These are phyloP conservation scores for Montipora cactus DNA, from an alignment of 64 coral and sea anemone species.

Conservation along the genomic window DNA sequence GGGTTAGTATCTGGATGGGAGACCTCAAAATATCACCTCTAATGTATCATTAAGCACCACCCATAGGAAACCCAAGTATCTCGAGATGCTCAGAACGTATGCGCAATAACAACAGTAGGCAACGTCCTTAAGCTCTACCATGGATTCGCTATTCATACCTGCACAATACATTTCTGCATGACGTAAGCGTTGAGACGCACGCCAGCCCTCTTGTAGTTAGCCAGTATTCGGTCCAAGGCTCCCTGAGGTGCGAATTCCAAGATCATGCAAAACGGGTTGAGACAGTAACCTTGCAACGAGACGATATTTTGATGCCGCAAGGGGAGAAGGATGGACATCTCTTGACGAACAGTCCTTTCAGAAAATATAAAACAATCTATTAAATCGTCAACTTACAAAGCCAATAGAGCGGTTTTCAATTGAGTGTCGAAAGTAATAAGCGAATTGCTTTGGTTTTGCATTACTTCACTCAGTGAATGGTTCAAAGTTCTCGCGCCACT, in stretches of 20 bases:
- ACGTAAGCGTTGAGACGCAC: slow-evolving; percentile 86
- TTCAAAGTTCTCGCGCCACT: no score
- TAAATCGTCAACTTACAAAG: not conserved
- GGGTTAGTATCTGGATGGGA: no score
- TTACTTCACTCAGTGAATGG: no score
- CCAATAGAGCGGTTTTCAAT: no score
- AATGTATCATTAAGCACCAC: no score
- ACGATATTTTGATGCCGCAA: slow-evolving; percentile 88
- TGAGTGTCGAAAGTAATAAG: no score
- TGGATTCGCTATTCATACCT: slow-evolving; percentile 56
- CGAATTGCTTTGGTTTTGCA: no score
- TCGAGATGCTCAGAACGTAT: no score
- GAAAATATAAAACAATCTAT: not conserved
- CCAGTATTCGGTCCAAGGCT: slow-evolving; percentile 87
- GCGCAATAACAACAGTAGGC: no score
- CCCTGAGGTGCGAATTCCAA: slow-evolving; percentile 91
- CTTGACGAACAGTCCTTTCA: slow-evolving; percentile 89
- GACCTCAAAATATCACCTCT: no score
- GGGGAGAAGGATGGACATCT: slow-evolving; percentile 89
- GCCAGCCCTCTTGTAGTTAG: slow-evolving; percentile 85
- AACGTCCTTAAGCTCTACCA: not conserved
- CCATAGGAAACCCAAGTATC: no score
- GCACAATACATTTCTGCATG: slow-evolving; percentile 96
- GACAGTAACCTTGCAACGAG: slow-evolving; percentile 83
- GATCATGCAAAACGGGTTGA: slow-evolving; percentile 89